Percentiles rank a stretch among this genome's conserved stretches.
phyloP scores from a whole-genome alignment of 2,888 invertebrate species.

The Eudasyphora cyanicolor region DNA sequence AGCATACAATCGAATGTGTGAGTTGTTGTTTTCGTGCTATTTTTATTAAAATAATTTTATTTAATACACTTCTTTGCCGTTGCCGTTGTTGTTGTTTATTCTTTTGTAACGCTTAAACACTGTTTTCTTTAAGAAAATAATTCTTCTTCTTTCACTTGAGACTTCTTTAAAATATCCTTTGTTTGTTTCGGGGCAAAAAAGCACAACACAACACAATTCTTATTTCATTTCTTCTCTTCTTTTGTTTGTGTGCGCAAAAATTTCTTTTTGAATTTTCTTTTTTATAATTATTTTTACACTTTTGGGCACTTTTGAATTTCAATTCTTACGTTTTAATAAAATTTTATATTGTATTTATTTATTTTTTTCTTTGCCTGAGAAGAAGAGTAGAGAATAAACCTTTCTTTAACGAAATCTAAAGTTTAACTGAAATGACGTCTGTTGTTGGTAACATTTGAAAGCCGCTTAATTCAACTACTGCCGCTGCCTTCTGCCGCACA shows the following conservation, averaged over 20 bases:
- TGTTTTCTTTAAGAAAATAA: conserved; percentile 57
- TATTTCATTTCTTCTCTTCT: not conserved
- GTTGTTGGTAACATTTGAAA: conserved; percentile 63
- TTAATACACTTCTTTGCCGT: conserved; percentile 28
- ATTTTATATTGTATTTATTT: conserved; percentile 15
- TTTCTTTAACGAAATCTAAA: conserved; percentile 64
- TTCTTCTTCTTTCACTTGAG: conserved; percentile 38
- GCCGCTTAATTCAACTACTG: conserved; percentile 56
- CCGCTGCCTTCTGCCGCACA: not conserved
- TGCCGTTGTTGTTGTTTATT: conserved; percentile 41
- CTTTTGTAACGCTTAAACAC: conserved; percentile 59
- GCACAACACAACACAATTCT: too few species aligned
- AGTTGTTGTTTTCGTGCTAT: conserved; percentile 66
- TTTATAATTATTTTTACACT: not conserved
- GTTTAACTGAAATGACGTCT: conserved; percentile 65
- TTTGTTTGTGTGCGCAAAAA: not conserved
- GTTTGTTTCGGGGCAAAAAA: conserved; percentile 1
- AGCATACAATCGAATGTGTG: too few species aligned
- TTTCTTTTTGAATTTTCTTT: not conserved
- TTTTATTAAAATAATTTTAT: not conserved
- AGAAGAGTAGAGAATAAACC: conserved; percentile 27
- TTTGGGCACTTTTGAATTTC: not conserved
- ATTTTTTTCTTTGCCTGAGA: not conserved
- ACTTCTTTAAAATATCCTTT: conserved; percentile 37
- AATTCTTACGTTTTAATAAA: conserved; percentile 32